Conservation (phyloP, 1,140 invertebrate genomes). For the Dermatophagoides farinae region DNA sequence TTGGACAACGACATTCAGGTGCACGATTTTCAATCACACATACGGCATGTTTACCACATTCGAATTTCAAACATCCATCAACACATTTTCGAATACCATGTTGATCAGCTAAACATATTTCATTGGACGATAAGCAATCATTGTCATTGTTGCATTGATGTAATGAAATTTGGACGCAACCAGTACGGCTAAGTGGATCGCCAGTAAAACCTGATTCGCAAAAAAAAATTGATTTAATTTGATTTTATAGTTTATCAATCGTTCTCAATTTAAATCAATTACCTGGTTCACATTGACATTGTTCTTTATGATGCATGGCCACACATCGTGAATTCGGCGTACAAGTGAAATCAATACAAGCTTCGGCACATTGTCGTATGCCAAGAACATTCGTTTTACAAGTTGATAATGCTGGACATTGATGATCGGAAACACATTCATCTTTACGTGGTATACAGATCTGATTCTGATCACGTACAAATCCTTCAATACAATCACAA, state of each 20-base stretch:
- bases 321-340: conserved; percentile 68
- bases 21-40: conserved; percentile 59
- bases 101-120: conserved; percentile 12
- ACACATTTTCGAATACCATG: conserved; percentile 17
- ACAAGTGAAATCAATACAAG: conserved; percentile 29
- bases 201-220: conserved; percentile 60
- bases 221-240: no score
- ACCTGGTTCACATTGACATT: conserved; percentile 62
- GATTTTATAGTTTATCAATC: conserved; percentile 19
- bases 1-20: conserved; percentile 64
- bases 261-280: no score
- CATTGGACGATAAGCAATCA: conserved; percentile 15
- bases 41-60: conserved; percentile 60
- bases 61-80: conserved; percentile 50
- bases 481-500: conserved; percentile 40
- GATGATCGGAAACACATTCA: conserved; percentile 16
- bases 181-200: conserved; percentile 66
- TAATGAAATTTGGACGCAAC: conserved; percentile 37
- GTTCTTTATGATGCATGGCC: conserved; percentile 57
- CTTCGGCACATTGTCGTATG: conserved; percentile 15
- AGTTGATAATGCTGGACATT: conserved; percentile 15
- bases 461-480: conserved; percentile 16
- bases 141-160: conserved; percentile 16
- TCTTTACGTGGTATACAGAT: conserved; percentile 16
- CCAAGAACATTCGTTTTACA: conserved; percentile 10